Percentiles rank a stretch among this genome's conserved stretches.
phyloP scores from a whole-genome alignment of 2,888 invertebrate genomes.

The Beris morrisii region DNA sequence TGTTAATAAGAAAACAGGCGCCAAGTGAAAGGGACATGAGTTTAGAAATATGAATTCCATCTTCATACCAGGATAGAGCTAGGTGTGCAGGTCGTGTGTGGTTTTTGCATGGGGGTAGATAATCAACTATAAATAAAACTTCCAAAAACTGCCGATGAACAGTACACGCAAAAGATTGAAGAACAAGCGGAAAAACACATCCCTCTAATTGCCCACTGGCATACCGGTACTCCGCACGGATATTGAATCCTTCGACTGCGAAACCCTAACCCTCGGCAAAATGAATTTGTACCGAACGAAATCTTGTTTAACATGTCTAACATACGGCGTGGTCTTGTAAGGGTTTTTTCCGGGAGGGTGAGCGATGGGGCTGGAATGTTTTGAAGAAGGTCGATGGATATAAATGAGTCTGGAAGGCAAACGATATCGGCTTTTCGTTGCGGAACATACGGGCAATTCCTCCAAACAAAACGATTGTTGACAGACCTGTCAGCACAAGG shows the following conservation, averaged over 20 bases:
- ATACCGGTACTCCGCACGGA: background rate
- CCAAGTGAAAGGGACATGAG: no score
- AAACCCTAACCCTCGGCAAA: background rate
- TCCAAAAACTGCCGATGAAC: conserved; percentile 31
- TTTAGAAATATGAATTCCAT: no score
- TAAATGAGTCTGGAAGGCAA: conserved; percentile 28
- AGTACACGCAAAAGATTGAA: conserved; percentile 31
- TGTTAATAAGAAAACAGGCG: conserved; percentile 13
- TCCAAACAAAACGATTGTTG: conserved; percentile 31
- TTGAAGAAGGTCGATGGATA: conserved; percentile 32
- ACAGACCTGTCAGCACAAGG: conserved; percentile 32
- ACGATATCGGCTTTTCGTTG: conserved; percentile 19
- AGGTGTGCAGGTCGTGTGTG: no score
- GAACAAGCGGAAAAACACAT: conserved; percentile 24
- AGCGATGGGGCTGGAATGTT: conserved; percentile 23
- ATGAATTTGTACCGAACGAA: conserved; percentile 10
- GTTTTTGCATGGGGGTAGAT: background rate
- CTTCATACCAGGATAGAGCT: no score
- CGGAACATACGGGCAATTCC: conserved; percentile 29
- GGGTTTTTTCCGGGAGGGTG: conserved; percentile 14
- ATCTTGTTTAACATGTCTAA: conserved; percentile 31
- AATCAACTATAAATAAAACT: conserved; percentile 21
- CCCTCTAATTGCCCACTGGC: conserved; percentile 30
- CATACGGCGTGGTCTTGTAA: conserved; percentile 33
- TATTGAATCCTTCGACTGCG: conserved; percentile 17